These are phyloP conservation scores for Argyresthia albistria DNA, from an alignment of 2,888 invertebrate species.

Conservation along the genomic window DNA sequence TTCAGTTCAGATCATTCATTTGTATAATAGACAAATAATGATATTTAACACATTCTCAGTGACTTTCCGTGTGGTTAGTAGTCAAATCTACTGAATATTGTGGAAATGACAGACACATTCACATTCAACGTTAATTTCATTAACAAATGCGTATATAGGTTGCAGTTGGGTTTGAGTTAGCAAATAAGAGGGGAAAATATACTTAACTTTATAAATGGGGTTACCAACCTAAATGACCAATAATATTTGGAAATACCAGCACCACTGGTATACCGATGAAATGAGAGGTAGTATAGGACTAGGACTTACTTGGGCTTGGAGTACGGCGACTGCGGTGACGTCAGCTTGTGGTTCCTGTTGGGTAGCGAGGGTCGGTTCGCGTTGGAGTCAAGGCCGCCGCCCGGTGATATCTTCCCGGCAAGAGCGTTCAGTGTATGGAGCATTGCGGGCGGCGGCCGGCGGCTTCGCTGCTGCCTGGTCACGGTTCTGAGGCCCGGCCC, in stretches of 20 bases:
- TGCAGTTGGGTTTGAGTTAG: too few species aligned
- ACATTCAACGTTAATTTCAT: too few species aligned
- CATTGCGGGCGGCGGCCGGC: constrained; percentile 82
- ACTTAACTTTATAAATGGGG: too few species aligned
- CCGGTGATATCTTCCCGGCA: constrained; percentile 92
- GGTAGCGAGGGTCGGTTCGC: constrained; percentile 75
- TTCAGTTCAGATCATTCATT: too few species aligned
- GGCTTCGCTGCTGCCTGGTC: constrained; percentile 53
- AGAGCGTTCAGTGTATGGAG: constrained; percentile 89
- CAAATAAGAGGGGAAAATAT: too few species aligned
- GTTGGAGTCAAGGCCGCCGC: constrained; percentile 79
- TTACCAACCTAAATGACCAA: too few species aligned
- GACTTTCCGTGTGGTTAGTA: too few species aligned
- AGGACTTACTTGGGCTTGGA: constrained; percentile 65
- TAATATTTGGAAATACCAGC: not conserved
- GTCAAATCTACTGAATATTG: too few species aligned
- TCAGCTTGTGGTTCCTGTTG: constrained; percentile 62
- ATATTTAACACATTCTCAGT: too few species aligned
- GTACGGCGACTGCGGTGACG: constrained; percentile 59
- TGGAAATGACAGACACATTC: too few species aligned
- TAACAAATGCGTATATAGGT: too few species aligned
- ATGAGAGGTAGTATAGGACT: not conserved
- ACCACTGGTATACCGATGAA: not conserved
- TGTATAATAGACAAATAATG: too few species aligned
- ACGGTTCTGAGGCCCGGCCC: constrained; percentile 50